Evolutionary conservation across 2,797 vertebrate genomes (phyloP), one percentile per base, ranked within the genome.

Genomic region (Lacerta viridis): DNA sequence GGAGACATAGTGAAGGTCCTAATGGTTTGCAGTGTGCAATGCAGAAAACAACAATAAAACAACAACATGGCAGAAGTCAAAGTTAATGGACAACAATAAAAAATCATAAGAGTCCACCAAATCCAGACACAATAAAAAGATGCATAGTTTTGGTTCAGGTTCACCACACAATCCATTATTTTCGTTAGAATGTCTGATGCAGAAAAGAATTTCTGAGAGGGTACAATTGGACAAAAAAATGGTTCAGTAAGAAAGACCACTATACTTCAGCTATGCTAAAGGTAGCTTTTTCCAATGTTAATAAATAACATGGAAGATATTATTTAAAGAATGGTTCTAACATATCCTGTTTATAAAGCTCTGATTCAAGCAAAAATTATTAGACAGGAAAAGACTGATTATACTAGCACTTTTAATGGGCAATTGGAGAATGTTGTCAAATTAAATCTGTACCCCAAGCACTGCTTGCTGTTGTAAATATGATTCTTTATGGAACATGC

Each of bases 401-500:
- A 86, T 71, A 71, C 78, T 74, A 78, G 78, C 80, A 87, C 86
- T 87, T 87, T 87, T 81, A 87, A 87, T 81, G 86, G 39, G 69
- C 78, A 81, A 80, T 59, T 86, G 85, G 50, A 81, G 86, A 87
- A 87, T n/a, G 55, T 80, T 71, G 46, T 87, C 69, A 81, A 79
- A 80, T 87, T 87, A 72, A 80, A 81, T 74, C 50, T 81, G 86
- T 74, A 87, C 29, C 20, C 86, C 13, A 39, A 87, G 36, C 50
- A 87, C 69, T 74, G 78, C 68, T 81, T 81, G 55, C 78, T 74
- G 50, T 87, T 81, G 68, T 87, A 78, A 81, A 81, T 80, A 87
- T 87, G 69, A 74, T 80, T 81, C 78, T 87, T 87, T 87, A 87
- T 87, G 50, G 79, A 81, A 74, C 78, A 74, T 55, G 68, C 36